Conservation (phyloP, 2,797 vertebrate species). For the Crypturellus tataupa region DNA sequence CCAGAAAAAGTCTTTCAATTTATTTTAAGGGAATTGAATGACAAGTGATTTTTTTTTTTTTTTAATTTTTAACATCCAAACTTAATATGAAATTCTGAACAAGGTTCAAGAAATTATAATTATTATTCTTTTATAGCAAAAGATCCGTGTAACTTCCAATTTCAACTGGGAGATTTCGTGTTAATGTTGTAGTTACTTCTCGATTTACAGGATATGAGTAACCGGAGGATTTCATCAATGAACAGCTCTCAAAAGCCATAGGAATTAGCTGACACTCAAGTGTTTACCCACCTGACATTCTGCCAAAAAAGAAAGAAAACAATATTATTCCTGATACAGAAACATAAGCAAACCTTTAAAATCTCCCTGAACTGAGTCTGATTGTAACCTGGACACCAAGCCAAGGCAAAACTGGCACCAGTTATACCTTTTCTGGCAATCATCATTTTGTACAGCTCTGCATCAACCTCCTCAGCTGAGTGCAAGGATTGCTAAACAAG, state of each 20-base stretch:
- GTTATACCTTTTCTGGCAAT: not conserved
- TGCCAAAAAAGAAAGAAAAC: not conserved
- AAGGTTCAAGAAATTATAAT: not conserved
- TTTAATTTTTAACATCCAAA: not conserved
- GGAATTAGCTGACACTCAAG: slow-evolving; percentile 12
- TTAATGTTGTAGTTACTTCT: not conserved
- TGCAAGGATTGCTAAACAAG: not conserved
- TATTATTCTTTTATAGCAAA: not conserved
- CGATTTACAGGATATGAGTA: not conserved
- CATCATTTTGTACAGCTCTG: not conserved
- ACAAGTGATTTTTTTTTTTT: not conserved
- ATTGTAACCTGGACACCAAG: not conserved
- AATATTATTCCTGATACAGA: not conserved
- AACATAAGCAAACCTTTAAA: not conserved
- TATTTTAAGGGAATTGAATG: not conserved
- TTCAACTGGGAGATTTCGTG: slow-evolving; percentile 39
- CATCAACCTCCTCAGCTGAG: not conserved
- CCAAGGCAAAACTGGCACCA: fast-evolving
- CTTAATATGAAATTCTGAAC: not conserved
- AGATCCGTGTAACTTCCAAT: slow-evolving; percentile 35
- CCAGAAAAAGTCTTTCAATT: not conserved
- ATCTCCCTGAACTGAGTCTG: not conserved
- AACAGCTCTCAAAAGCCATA: not conserved
- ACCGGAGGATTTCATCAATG: slow-evolving; percentile 5
- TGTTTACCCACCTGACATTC: not conserved